Percentiles rank a stretch among this genome's conserved stretches.
These are phyloP conservation scores for Pleuronectes platessa DNA, from an alignment of 2,113 vertebrate species.

Conservation along the genomic window DNA sequence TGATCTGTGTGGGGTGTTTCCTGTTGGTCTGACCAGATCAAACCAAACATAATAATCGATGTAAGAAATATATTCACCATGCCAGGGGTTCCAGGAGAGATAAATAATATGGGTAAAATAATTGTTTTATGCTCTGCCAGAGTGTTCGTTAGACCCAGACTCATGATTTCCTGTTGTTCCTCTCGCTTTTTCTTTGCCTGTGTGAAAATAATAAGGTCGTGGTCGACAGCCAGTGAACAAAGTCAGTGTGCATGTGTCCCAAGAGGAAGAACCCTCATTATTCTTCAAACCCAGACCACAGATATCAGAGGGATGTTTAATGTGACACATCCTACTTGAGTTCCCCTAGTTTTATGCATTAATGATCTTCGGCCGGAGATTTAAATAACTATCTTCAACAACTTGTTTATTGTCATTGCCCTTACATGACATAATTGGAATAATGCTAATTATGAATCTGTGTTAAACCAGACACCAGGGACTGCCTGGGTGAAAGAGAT, in stretches of 20 bases:
- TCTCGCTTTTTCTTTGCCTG: not conserved
- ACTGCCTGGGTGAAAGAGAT: not conserved
- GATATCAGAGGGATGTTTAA: not conserved
- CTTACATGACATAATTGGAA: slow-evolving; percentile 38
- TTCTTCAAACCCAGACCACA: slow-evolving; percentile 4
- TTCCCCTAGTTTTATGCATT: slow-evolving; percentile 6
- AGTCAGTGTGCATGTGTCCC: slow-evolving; percentile 10
- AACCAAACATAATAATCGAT: no score
- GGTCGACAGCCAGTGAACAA: not conserved
- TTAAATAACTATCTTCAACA: slow-evolving; percentile 25
- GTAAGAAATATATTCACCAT: no score
- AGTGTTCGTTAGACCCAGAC: not conserved
- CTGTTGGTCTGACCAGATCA: no score
- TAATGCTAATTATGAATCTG: slow-evolving; percentile 28
- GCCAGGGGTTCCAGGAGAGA: no score
- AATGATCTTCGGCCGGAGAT: not conserved
- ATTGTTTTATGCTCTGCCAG: no score
- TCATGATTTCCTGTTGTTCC: slow-evolving; percentile 39
- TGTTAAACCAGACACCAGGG: slow-evolving; percentile 11
- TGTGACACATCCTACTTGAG: not conserved
- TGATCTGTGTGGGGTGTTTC: not conserved
- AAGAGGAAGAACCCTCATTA: slow-evolving; percentile 27
- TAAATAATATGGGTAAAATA: no score
- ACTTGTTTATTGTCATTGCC: slow-evolving; percentile 18
- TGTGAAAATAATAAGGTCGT: slow-evolving; percentile 34